Conservation (phyloP, 2,888 invertebrate species). For the Tigriopus californicus region DNA sequence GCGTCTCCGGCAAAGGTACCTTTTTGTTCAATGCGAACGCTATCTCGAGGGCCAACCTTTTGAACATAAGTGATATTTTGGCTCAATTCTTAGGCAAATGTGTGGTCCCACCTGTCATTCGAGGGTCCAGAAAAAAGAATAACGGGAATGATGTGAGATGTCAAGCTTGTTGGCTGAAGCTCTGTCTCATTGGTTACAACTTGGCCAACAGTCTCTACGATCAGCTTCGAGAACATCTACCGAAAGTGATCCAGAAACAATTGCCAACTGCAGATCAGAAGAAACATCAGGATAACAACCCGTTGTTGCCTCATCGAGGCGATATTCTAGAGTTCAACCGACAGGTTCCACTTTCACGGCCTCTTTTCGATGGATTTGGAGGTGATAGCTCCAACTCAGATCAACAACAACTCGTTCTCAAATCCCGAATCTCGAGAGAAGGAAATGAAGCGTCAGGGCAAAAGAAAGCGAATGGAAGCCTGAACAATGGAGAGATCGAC, state of each 20-base stretch:
- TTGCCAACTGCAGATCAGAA: conserved; percentile 8
- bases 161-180: conserved; percentile 68
- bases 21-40: too few species aligned
- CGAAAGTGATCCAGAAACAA: conserved; percentile 37
- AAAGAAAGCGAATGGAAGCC: not conserved
- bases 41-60: too few species aligned
- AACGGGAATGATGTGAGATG: conserved; percentile 33
- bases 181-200: conserved; percentile 59
- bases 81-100: not conserved
- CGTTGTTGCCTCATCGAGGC: not conserved
- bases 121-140: too few species aligned
- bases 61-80: too few species aligned
- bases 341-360: not conserved
- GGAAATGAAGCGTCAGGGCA: not conserved
- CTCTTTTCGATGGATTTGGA: conserved; percentile 12
- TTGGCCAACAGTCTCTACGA: conserved; percentile 47
- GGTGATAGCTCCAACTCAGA: not conserved
- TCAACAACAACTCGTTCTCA: not conserved
- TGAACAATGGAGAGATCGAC: too few species aligned
- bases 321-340: conserved; percentile 3
- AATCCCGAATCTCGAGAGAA: not conserved
- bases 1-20: not conserved
- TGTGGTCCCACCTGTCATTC: not conserved
- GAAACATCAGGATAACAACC: not conserved
- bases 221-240: conserved; percentile 47